A percentile compares a stretch with the other conserved stretches of the same genome.
Conservation (phyloP, 2,113 vertebrate genomes). For the Amblyornis subalaris region DNA sequence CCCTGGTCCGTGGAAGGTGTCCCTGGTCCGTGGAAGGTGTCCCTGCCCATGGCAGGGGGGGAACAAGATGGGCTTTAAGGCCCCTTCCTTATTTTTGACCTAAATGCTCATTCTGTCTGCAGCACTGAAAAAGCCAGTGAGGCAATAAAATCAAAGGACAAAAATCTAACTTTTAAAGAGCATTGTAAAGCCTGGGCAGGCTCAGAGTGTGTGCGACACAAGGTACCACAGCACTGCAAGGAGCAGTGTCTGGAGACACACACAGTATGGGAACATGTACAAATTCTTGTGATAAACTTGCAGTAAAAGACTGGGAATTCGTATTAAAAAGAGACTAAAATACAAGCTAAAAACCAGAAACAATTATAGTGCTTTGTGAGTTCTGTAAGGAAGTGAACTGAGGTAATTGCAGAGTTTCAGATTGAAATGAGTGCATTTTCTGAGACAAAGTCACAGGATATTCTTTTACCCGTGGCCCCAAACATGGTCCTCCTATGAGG, state of each 20-base stretch:
- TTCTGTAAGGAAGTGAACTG: not conserved
- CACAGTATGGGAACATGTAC: rapidly evolving
- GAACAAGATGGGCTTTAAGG: not conserved
- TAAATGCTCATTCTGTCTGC: not conserved
- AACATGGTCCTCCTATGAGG: not conserved
- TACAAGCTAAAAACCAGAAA: not conserved
- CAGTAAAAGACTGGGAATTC: not conserved
- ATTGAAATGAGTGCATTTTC: not conserved
- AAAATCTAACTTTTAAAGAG: not conserved
- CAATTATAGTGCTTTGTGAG: not conserved
- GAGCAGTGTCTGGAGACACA: not conserved
- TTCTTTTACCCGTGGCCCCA: not conserved
- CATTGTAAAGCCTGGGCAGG: not conserved
- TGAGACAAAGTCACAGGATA: not conserved
- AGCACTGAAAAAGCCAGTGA: not conserved
- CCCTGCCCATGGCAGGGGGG: not conserved
- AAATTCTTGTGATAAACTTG: not conserved
- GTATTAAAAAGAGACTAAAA: not conserved
- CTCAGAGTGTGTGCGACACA: not conserved
- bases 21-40: not conserved
- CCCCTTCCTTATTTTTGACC: not conserved
- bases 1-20: not conserved
- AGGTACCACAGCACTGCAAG: not conserved
- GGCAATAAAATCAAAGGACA: not conserved
- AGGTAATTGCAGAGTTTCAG: not conserved